These are phyloP conservation scores for Leptinotarsa lineolata DNA, from an alignment of 1,140 invertebrate species.

Conservation along the genomic window DNA sequence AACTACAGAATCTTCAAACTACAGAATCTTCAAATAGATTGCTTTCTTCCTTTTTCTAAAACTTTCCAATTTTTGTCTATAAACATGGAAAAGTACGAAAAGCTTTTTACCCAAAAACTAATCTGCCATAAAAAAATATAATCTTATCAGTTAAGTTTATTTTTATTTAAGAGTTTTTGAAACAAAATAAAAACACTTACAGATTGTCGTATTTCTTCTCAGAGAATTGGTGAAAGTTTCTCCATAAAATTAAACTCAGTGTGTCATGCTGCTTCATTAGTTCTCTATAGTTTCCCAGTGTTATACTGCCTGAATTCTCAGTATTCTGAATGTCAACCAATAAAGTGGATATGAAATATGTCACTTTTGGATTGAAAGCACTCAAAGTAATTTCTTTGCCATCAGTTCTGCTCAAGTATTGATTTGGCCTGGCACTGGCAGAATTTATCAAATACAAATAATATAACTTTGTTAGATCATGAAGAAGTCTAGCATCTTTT, in stretches of 20 bases:
- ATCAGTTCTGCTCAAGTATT: conserved; percentile 32
- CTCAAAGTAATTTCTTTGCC: conserved; percentile 25
- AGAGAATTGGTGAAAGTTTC: conserved; percentile 46
- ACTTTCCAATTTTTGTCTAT: too few relatives aligned
- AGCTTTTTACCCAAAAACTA: too few relatives aligned
- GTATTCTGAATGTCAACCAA: conserved; percentile 28
- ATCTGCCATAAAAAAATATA: too few relatives aligned
- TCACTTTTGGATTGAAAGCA: conserved; percentile 34
- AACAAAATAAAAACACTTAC: conserved; percentile 35
- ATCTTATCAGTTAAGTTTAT: too few relatives aligned
- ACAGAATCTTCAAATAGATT: too few relatives aligned
- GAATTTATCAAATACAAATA: conserved; percentile 36
- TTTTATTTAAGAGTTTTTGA: neutral
- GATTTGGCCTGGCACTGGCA: conserved; percentile 24
- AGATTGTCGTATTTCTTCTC: conserved; percentile 44
- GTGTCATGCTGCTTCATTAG: conserved; percentile 38
- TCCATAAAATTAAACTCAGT: conserved; percentile 47
- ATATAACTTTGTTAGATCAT: conserved; percentile 36
- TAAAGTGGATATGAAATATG: conserved; percentile 37
- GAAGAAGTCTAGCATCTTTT: conserved; percentile 32
- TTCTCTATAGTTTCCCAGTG: conserved; percentile 45
- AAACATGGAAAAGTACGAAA: too few relatives aligned
- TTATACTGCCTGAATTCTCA: conserved; percentile 25
- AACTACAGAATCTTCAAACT: too few relatives aligned
- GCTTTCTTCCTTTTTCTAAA: too few relatives aligned